These are phyloP conservation scores for Tragulus kanchil DNA, from an alignment of 2,113 vertebrate genomes.

Conservation along the genomic window DNA sequence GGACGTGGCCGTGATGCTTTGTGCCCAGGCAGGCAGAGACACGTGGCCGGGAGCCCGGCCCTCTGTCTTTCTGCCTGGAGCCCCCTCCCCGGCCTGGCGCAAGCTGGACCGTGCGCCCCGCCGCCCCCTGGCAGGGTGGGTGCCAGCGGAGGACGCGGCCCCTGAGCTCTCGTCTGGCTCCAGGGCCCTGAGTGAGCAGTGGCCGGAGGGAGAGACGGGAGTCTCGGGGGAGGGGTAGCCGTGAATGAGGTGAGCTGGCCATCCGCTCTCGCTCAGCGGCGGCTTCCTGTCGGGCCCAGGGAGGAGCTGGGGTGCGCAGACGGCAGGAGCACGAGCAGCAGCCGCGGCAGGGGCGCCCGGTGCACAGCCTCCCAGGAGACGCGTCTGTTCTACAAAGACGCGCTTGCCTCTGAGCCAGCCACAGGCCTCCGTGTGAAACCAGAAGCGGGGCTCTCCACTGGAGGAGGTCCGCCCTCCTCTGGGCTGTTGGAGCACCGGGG, in stretches of 20 bases:
- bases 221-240: neutral
- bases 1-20: neutral
- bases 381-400: neutral
- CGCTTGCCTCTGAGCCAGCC: neutral
- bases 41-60: neutral
- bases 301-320: neutral
- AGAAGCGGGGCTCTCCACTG: neutral
- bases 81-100: neutral
- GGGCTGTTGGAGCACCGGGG: no score
- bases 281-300: conserved; percentile 62
- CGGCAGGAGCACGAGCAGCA: neutral
- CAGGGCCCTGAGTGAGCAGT: neutral
- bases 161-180: neutral
- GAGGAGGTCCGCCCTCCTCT: neutral
- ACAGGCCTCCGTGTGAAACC: neutral
- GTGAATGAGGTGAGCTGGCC: conserved; percentile 37
- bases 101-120: neutral
- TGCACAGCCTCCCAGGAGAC: rapidly evolving
- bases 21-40: neutral
- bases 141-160: no score
- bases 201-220: neutral
- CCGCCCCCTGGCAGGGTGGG: no score
- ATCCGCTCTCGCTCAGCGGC: neutral
- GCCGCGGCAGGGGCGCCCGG: neutral
- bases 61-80: neutral